Conservation (phyloP, 2,113 vertebrate species). For the Pithys albifrons region DNA sequence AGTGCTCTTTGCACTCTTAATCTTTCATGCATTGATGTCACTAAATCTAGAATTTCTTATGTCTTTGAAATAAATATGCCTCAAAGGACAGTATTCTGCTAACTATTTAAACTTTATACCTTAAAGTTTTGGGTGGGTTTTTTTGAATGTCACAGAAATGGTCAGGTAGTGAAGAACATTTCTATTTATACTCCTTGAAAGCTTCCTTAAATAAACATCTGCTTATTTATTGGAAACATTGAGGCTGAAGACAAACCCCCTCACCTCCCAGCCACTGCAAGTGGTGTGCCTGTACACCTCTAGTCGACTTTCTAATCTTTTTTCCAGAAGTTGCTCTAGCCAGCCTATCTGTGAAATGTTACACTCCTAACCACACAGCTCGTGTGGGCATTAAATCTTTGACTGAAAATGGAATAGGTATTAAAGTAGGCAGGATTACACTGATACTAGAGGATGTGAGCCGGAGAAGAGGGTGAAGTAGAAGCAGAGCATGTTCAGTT, state of each 20-base stretch:
- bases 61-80: conserved; percentile 16
- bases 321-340: conserved; percentile 23
- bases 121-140: neutral
- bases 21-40: conserved; percentile 50
- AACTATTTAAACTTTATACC: neutral
- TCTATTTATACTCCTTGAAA: conserved; percentile 59
- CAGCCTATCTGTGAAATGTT: conserved; percentile 12
- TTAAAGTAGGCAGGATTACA: neutral
- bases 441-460: neutral
- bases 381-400: neutral
- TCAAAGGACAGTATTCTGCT: neutral
- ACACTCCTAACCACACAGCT: neutral
- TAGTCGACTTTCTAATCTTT: conserved; percentile 12
- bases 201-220: conserved; percentile 49
- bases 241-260: neutral
- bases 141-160: conserved; percentile 38
- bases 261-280: neutral
- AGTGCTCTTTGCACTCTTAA: conserved; percentile 1
- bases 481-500: neutral
- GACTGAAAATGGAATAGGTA: conserved; percentile 22
- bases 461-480: neutral
- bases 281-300: neutral
- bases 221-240: conserved; percentile 38
- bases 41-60: conserved; percentile 62
- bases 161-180: conserved; percentile 44